Conservation (phyloP, 1,140 invertebrate species). For the Trichoplusia ni region DNA sequence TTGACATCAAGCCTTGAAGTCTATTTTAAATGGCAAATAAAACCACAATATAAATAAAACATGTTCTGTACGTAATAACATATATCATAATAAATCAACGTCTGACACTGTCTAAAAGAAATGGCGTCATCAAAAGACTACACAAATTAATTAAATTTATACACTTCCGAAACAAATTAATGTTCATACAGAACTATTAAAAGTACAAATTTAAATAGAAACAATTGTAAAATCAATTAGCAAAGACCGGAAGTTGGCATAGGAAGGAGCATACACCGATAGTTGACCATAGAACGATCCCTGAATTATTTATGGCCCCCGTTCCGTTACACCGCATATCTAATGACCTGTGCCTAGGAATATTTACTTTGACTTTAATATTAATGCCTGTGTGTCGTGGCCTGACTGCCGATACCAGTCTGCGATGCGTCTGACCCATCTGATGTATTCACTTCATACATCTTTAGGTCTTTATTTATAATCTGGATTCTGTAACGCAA, state of each 20-base stretch:
- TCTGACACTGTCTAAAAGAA: background rate
- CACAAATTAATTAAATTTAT: conserved; percentile 13
- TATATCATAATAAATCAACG: conserved; percentile 7
- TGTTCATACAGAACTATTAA: conserved; percentile 6
- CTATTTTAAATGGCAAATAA: no score
- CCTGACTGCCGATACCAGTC: conserved; percentile 39
- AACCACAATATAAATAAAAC: no score
- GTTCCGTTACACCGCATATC: conserved; percentile 75
- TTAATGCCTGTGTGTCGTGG: conserved; percentile 56
- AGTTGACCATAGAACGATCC: conserved; percentile 40
- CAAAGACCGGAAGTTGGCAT: background rate
- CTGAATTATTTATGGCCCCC: conserved; percentile 72
- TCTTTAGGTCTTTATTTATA: conserved; percentile 18
- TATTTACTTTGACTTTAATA: conserved; percentile 72
- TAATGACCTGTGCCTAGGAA: conserved; percentile 66
- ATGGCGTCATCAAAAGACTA: background rate
- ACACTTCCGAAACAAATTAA: conserved; percentile 12
- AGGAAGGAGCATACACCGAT: conserved; percentile 20
- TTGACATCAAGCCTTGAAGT: no score
- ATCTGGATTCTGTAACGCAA: conserved; percentile 11
- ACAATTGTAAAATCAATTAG: conserved; percentile 27
- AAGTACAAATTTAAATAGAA: conserved; percentile 17
- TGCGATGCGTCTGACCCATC: conserved; percentile 50
- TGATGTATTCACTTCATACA: conserved; percentile 12
- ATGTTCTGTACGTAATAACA: no score